Evolutionary conservation across 2,888 invertebrate species (phyloP), one percentile per base, ranked within the genome.

Genomic region (Scaptomyza tumidula): DNA sequence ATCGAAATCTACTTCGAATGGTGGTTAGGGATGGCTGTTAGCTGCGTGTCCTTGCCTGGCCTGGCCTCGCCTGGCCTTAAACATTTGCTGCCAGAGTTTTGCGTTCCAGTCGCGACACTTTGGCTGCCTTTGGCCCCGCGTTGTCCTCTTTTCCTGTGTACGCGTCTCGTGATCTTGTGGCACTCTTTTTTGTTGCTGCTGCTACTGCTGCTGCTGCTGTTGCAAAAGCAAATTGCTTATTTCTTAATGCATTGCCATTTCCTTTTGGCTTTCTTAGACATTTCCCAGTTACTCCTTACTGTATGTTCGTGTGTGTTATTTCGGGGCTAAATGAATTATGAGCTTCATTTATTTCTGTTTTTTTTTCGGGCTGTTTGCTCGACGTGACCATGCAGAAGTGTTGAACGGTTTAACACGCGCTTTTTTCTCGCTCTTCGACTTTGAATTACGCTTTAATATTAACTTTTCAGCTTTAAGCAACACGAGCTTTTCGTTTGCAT

Each of bases 211-310:
- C 60, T 56, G 64, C 46, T 43, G 71, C 60, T 56, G 64, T 57
- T 53, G 57, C 71, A 67, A 65, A 62, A 60, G 76, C 68, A 80
- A 86, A 85, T 85, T 86, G 86, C 83, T 86, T 78, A 86, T 85
- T 85, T 85, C 85, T 85, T 85, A 85, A 85, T 85, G 85, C 84
- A 80, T 79, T 72, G 76, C 78, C 83, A 86, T 83, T 88, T 86
- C 77, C 81, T 84, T 83, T 85, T 80, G 86, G 75, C 80, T 71
- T 83, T 86, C 87, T 84, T 64, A 84, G 87, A 84, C 81, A 75
- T 68, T 75, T 74, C 56, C 60, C 59, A 62, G 41, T 10, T 50
- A 52, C 24, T 41, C 13, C 1, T 27, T 45, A 13, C 27, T 19
- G 14, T 16, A 10, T 35, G 46, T 52, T 53, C 41, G 46, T 49